Conservation (phyloP, 2,797 vertebrate genomes). For the Allobates femoralis region DNA sequence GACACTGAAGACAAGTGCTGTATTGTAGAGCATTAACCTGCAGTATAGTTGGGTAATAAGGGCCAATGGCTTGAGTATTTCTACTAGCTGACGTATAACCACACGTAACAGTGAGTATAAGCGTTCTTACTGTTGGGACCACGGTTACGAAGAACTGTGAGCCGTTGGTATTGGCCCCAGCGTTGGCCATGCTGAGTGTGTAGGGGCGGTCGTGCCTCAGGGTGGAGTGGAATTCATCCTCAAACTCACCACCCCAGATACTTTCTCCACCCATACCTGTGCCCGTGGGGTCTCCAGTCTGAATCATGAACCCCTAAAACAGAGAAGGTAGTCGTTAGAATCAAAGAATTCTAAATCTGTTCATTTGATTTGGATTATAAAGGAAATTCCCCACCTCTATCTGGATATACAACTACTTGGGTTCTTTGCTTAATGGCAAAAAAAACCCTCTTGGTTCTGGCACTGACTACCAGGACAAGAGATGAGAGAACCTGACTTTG, state of each 20-base stretch:
- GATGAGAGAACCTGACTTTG: too few relatives aligned
- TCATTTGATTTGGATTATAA: background rate
- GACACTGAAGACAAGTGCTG: too few relatives aligned
- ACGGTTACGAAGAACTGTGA: slow-evolving; percentile 98
- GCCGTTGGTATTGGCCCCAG: slow-evolving; percentile 92
- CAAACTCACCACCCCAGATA: slow-evolving; percentile 98
- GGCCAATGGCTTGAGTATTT: too few relatives aligned
- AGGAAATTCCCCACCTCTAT: too few relatives aligned
- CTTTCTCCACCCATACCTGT: slow-evolving; percentile 99
- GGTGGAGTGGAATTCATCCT: slow-evolving; percentile 97
- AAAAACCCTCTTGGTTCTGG: too few relatives aligned
- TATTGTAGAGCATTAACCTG: too few relatives aligned
- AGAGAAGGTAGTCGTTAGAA: slow-evolving; percentile 51
- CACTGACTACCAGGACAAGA: too few relatives aligned
- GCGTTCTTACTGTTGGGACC: slow-evolving; percentile 89
- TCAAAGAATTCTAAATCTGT: background rate
- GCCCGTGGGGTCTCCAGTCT: slow-evolving; percentile 97
- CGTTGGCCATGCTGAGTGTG: slow-evolving; percentile 98
- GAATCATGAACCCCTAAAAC: slow-evolving; percentile 95
- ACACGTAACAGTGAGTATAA: background rate
- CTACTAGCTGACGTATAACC: too few relatives aligned
- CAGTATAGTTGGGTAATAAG: too few relatives aligned
- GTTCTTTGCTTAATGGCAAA: too few relatives aligned
- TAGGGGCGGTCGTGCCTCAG: slow-evolving; percentile 96
- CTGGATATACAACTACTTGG: too few relatives aligned